Conservation (phyloP, 2,888 invertebrate genomes). For the Dryobotodes eremita region DNA sequence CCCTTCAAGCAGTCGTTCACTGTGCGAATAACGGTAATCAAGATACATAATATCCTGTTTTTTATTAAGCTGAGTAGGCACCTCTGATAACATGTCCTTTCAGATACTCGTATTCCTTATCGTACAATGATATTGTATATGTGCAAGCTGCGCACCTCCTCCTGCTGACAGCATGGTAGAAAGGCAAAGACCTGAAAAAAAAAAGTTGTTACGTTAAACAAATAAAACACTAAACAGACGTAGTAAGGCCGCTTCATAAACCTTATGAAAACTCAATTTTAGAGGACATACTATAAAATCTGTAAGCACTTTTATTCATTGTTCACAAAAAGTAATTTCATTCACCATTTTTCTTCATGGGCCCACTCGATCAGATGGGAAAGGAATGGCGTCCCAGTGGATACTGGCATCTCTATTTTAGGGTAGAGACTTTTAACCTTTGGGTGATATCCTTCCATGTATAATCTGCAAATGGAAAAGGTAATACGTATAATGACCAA, state of each 20-base stretch:
- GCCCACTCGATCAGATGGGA: constrained; percentile 96
- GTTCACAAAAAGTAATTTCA: background rate
- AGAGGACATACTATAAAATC: background rate
- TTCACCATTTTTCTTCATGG: constrained; percentile 92
- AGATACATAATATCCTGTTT: background rate
- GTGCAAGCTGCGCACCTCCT: constrained; percentile 72
- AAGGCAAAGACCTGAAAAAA: constrained; percentile 72
- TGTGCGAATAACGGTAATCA: too few relatives aligned
- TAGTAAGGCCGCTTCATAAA: background rate
- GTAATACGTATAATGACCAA: background rate
- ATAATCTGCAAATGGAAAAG: constrained; percentile 90
- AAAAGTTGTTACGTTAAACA: background rate
- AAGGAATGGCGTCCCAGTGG: constrained; percentile 95
- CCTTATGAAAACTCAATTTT: background rate
- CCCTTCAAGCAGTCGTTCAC: too few relatives aligned
- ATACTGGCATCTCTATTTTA: constrained; percentile 94
- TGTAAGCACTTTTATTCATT: background rate
- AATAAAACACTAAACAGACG: background rate
- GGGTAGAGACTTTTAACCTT: constrained; percentile 94
- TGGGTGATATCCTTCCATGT: constrained; percentile 93
- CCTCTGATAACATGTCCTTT: constrained; percentile 56
- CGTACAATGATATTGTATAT: constrained; percentile 55
- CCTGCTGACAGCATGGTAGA: constrained; percentile 69
- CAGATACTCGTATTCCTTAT: constrained; percentile 48
- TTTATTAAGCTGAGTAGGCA: constrained; percentile 6